Evolutionary conservation across 2,113 vertebrate genomes (phyloP), one percentile per base, ranked within the genome.

Genomic region (Sisor rabdophorus): DNA sequence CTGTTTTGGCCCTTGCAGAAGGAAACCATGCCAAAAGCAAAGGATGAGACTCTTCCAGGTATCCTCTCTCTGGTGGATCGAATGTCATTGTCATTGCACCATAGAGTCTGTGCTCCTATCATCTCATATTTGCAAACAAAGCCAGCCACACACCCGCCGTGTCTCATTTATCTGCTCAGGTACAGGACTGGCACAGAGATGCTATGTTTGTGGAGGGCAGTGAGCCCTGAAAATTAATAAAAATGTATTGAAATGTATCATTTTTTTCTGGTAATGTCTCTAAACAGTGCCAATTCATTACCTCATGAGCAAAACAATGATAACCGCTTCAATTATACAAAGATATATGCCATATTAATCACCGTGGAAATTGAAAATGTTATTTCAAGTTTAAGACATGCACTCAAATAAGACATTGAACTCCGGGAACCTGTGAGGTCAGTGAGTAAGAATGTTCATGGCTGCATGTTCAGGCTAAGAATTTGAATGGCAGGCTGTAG

Each of bases 151-250:
- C 36, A 52, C 56, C 22, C 48, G 47, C 60, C 12, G 53, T 56
- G 59, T 72, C 77, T 72, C 22, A 79, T 82, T 79, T 73, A 82
- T 79, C 70, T 75, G 20, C 70, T 61, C 73, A 79, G 77, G 73
- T 72, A 79, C 68, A 19, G 17, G n/a, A 44, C 60, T 54, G 16
- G 60, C 3, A 19, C 56, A 32, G 53, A 24, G 28, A 40, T 44
- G 58, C 47, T 63, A 75, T 72, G 26, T 74, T 58, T 77, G 32
- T 54, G 36, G 58, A n/a, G 24, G 9, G 22, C 72, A 78, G 52
- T 72, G 64, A 78, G 71, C 65, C 71, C 63, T 67, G 65, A 69
- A 71, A 70, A 71, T 36, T 3, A 71, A 60, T 52, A 22, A 22
- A 75, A 71, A 71, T 71, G 30, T 61, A 80, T 78, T 75, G 56